phyloP scores from a whole-genome alignment of 2,888 invertebrate species.

The Tenthredo scrophulariae region DNA sequence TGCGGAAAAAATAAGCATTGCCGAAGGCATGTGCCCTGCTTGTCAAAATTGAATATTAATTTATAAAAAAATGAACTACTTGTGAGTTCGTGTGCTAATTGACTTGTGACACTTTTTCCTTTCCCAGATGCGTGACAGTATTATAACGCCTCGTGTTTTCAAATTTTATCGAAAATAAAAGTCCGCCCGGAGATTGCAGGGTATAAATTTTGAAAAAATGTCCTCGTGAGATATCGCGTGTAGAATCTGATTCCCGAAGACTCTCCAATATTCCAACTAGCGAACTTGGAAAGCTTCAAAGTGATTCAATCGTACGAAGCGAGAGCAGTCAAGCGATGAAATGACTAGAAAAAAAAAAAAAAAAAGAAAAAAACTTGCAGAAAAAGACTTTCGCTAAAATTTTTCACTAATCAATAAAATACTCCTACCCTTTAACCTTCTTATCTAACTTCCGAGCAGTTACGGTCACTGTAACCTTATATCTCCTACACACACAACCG shows the following conservation, averaged over 20 bases:
- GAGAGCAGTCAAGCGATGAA: neutral
- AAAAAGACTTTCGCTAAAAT: neutral
- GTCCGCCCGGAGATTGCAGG: neutral
- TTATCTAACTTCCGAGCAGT: constrained; percentile 40
- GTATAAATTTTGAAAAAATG: neutral
- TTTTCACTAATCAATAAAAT: constrained; percentile 33
- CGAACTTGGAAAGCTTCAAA: constrained; percentile 12
- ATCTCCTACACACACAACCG: constrained; percentile 16
- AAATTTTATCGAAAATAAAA: neutral
- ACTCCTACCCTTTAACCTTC: neutral
- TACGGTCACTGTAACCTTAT: constrained; percentile 37
- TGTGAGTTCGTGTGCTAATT: neutral
- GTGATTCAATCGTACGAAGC: constrained; percentile 4
- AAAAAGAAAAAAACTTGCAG: neutral
- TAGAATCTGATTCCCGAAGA: neutral
- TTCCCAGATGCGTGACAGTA: neutral
- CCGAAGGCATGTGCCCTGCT: too few relatives aligned
- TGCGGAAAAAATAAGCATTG: too few relatives aligned
- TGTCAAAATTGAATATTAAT: too few relatives aligned
- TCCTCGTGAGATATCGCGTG: neutral
- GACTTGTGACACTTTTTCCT: neutral
- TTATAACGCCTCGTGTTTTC: neutral
- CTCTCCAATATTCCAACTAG: constrained; percentile 14
- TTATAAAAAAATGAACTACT: too few relatives aligned
- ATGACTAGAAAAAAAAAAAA: neutral